Evolutionary conservation across 2,888 invertebrate genomes (phyloP).

Genomic region (Scaptomyza polygonia): DNA sequence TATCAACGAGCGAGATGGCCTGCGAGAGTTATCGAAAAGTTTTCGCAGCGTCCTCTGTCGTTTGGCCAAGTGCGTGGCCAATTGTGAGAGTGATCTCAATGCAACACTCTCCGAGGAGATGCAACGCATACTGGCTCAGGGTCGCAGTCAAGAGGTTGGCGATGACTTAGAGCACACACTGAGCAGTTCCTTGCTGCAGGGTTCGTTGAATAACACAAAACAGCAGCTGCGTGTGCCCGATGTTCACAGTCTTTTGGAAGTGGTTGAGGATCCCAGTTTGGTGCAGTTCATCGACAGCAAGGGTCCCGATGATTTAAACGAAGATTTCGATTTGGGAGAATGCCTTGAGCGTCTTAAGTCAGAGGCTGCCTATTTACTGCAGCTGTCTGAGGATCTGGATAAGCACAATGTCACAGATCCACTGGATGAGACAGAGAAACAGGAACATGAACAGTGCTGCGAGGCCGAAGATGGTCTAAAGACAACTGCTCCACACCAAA

Average conservation of each 20-base stretch:
- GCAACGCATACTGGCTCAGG: constrained; percentile 69
- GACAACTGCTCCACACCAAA: constrained; percentile 35
- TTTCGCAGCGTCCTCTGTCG: constrained; percentile 89
- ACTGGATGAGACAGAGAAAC: constrained; percentile 68
- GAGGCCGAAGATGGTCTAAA: constrained; percentile 77
- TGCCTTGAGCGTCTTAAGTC: constrained; percentile 88
- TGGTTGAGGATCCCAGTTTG: constrained; percentile 87
- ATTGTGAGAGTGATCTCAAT: constrained; percentile 92
- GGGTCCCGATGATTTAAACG: constrained; percentile 80
- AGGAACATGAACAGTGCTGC: constrained; percentile 70
- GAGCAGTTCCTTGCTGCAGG: constrained; percentile 67
- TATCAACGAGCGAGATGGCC: constrained; percentile 86
- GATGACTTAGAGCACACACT: constrained; percentile 69
- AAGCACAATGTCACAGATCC: constrained; percentile 64
- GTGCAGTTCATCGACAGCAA: constrained; percentile 87
- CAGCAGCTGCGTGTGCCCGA: constrained; percentile 90
- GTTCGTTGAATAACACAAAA: constrained; percentile 70
- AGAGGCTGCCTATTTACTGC: constrained; percentile 89
- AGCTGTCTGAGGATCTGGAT: constrained; percentile 85
- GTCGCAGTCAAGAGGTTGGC: constrained; percentile 72
- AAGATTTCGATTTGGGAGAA: constrained; percentile 87
- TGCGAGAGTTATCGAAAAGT: constrained; percentile 88
- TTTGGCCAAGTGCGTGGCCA: constrained; percentile 89
- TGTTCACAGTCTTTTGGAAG: constrained; percentile 86
- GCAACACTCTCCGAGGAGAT: constrained; percentile 88